Conservation (phyloP, 2,797 vertebrate species). For the Argya squamiceps region DNA sequence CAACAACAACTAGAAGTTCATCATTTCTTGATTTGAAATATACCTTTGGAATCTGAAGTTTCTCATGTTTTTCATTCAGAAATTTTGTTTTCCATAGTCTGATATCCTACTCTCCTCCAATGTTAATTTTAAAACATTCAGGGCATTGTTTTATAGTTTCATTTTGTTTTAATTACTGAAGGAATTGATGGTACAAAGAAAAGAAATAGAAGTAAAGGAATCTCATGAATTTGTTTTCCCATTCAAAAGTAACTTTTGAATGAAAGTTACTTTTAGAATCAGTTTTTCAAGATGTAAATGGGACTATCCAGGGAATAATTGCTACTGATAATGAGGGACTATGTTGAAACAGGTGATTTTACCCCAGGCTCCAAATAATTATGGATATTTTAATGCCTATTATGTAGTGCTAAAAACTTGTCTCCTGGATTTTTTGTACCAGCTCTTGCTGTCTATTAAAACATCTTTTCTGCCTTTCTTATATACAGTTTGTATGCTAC, state of each 20-base stretch:
- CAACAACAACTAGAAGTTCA: background rate
- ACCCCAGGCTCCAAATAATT: background rate
- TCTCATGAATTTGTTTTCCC: background rate
- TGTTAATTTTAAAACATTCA: background rate
- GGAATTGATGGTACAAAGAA: background rate
- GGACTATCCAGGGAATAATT: background rate
- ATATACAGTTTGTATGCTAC: background rate
- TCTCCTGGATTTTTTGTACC: background rate
- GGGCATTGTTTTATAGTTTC: background rate
- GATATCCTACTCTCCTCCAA: background rate
- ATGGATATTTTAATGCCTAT: background rate
- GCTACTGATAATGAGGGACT: background rate
- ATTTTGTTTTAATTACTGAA: background rate
- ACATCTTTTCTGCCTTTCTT: background rate
- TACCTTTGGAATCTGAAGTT: background rate
- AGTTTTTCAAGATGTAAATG: background rate
- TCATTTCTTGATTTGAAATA: background rate
- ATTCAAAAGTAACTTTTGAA: background rate
- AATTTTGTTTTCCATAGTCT: background rate
- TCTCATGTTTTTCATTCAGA: background rate
- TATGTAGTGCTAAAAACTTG: background rate
- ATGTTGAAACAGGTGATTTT: background rate
- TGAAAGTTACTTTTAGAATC: background rate
- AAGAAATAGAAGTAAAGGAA: background rate
- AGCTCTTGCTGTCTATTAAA: background rate